Conservation (phyloP, 2,113 vertebrate genomes). For the Scytalopus superciliaris region DNA sequence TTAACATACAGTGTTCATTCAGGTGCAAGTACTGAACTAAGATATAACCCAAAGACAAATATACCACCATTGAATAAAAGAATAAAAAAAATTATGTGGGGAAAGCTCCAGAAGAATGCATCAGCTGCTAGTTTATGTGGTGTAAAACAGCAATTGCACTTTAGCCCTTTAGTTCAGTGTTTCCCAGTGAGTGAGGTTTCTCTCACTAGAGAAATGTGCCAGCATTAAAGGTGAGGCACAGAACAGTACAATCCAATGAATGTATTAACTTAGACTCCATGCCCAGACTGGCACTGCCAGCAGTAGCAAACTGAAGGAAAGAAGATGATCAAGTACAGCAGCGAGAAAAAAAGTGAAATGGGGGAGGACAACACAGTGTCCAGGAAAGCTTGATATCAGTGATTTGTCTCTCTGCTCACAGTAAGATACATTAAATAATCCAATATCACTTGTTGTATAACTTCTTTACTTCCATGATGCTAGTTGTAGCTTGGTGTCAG, state of each 20-base stretch:
- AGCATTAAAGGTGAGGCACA: not conserved
- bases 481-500: not conserved
- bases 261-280: not conserved
- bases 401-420: not conserved
- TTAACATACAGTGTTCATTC: not conserved
- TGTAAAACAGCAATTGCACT: not conserved
- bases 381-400: not conserved
- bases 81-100: not conserved
- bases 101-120: not conserved
- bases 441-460: not conserved
- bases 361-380: not conserved
- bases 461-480: not conserved
- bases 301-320: not conserved
- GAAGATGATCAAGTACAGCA: not conserved
- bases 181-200: not conserved
- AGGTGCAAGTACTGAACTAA: not conserved
- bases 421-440: not conserved
- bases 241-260: not conserved
- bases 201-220: not conserved
- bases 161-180: not conserved
- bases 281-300: not conserved
- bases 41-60: not conserved
- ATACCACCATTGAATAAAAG: not conserved
- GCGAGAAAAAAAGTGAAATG: not conserved
- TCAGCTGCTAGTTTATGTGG: not conserved